Base-by-base conservation (phyloP, 2,797 vertebrate species). In the Danio kyathit region DNA sequence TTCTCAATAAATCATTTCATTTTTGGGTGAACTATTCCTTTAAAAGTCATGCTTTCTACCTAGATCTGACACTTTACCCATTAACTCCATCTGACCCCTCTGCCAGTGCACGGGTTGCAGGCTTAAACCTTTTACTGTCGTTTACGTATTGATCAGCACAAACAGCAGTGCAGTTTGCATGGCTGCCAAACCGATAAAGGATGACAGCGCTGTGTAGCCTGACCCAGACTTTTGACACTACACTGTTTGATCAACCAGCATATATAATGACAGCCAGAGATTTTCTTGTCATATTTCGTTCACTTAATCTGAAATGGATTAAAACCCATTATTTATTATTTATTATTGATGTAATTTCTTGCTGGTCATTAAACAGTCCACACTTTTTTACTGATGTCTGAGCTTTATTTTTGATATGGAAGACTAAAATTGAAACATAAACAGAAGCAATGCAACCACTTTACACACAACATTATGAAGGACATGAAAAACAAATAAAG, bases 111-210 rank as follows among this genome's bases (percentile, higher is more conserved):
- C 5, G 2, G 11, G 40, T 44, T 72, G 70, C 70, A 13, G 38
- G 40, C 67, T 17, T 38, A 29, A 57, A 21, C 12, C 52, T 57
- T 57, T 56, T 41, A 57, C 52, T 72, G 52, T 57, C 17, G 17
- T 57, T 73, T 57, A 57, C 4, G 16, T 8, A 71, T 71, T 10
- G 49, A 71, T 71, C 69, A 8, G 75, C 75, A 46, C 38, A 41
- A 56, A 51, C 38, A 64, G 61, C 38, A 54, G 7, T 43, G 7
- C 10, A 43, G 29, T 38, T 57, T 13, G 2, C 38, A 41, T 54
- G 48, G 46, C 6, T 76, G 73, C 48, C 46, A 75, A 40, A 10
- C 14, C 0, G 49, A 40, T 17, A 29, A 54, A 67, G 13, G 21
- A 21, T 40, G 48, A 52, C 38, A 12, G 48, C 29, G 17, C 49